These are phyloP conservation scores for Bergia puertoricense DNA, from an alignment of 92 coral and sea anemone species.

Conservation along the genomic window DNA sequence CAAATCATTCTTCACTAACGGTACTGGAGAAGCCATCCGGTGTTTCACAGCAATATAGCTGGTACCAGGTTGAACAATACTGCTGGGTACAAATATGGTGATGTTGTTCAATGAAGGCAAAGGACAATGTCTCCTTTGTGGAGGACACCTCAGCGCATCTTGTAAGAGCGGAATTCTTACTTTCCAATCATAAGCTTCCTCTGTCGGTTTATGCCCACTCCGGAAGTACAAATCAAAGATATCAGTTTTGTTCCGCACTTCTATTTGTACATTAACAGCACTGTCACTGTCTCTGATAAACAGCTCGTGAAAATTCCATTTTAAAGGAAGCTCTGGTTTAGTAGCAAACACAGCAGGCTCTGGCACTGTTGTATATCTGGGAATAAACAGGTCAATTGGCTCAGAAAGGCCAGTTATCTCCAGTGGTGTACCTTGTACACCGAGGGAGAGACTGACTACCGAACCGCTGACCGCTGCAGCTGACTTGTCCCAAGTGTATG, in stretches of 20 bases:
- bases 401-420: conserved; percentile 1
- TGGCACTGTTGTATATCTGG: neutral
- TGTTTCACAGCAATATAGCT: neutral
- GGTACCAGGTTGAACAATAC: neutral
- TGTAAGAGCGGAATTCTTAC: neutral
- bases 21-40: conserved; percentile 26
- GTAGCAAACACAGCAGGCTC: neutral
- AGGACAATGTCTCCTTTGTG: neutral
- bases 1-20: conserved; percentile 29
- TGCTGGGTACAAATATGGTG: conserved; percentile 4
- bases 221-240: conserved; percentile 5
- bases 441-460: conserved; percentile 8
- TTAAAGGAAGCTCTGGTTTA: neutral
- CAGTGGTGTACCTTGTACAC: neutral
- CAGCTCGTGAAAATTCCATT: conserved; percentile 8
- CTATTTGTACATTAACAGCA: neutral
- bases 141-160: neutral
- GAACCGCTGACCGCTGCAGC: conserved; percentile 19
- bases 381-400: neutral
- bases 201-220: neutral
- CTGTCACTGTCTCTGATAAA: neutral
- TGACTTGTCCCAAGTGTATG: conserved; percentile 8
- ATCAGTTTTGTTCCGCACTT: neutral
- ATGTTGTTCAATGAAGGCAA: conserved; percentile 4
- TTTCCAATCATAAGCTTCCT: conserved; percentile 12